Evolutionary conservation across 1,140 invertebrate species (phyloP).

Genomic region (Olivierus martensii): DNA sequence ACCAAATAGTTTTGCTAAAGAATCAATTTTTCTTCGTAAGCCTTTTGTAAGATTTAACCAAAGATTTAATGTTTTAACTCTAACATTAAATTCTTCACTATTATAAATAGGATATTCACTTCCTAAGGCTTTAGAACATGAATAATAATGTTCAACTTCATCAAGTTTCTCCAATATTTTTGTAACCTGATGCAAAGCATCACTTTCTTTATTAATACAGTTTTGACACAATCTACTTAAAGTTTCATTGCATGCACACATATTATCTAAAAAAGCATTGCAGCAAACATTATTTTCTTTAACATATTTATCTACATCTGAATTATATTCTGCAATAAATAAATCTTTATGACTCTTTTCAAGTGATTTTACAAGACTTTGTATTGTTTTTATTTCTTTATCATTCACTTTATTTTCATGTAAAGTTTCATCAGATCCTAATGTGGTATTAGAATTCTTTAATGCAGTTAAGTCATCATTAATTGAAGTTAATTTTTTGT

Average conservation of each 20-base stretch:
- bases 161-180: constrained; percentile 54
- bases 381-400: too few species aligned
- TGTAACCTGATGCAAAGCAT: constrained; percentile 56
- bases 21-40: constrained; percentile 60
- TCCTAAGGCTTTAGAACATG: constrained; percentile 62
- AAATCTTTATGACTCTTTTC: too few species aligned
- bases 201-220: constrained; percentile 50
- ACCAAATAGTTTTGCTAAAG: constrained; percentile 56
- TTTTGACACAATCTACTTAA: constrained; percentile 22
- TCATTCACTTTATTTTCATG: too few species aligned
- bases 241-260: constrained; percentile 8
- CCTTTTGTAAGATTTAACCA: constrained; percentile 83
- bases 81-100: constrained; percentile 45
- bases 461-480: too few species aligned
- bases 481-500: too few species aligned
- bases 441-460: too few species aligned
- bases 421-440: too few species aligned
- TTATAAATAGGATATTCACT: constrained; percentile 54
- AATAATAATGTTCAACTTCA: constrained; percentile 60
- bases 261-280: neutral
- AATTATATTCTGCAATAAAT: too few species aligned
- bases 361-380: too few species aligned
- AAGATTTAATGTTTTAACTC: constrained; percentile 63
- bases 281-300: too few species aligned
- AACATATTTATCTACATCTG: too few species aligned